phyloP scores from a whole-genome alignment of 2,888 invertebrate species.

The Drosophila limbata region DNA sequence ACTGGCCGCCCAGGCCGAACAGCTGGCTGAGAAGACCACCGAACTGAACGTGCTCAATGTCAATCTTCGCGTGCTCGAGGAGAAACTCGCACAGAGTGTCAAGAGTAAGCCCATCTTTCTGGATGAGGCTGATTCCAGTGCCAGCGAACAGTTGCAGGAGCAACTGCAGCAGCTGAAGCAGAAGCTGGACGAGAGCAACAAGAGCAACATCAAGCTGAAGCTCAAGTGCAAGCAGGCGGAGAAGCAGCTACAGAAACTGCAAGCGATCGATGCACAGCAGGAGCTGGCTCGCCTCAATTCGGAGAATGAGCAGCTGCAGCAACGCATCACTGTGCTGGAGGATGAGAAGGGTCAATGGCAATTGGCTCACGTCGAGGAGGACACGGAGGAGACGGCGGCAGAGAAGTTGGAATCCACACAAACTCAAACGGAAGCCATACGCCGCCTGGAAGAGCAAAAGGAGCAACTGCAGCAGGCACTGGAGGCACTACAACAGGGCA shows the following conservation, averaged over 20 bases:
- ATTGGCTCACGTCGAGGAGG: conserved; percentile 85
- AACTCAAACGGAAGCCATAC: conserved; percentile 69
- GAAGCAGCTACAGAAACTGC: conserved; percentile 89
- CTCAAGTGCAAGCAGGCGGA: conserved; percentile 91
- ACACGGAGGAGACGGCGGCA: conserved; percentile 25
- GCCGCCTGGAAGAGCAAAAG: conserved; percentile 87
- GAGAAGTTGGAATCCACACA: neutral
- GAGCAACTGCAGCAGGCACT: conserved; percentile 87
- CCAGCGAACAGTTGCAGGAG: conserved; percentile 76
- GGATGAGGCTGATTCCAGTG: conserved; percentile 55
- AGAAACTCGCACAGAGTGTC: conserved; percentile 79
- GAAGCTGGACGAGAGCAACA: conserved; percentile 91
- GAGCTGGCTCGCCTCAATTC: conserved; percentile 89
- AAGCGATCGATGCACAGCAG: conserved; percentile 89
- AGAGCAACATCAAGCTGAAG: conserved; percentile 85
- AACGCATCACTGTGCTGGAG: conserved; percentile 93
- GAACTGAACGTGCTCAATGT: conserved; percentile 86
- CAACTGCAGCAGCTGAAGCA: conserved; percentile 87
- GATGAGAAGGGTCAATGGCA: conserved; percentile 97
- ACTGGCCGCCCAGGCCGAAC: conserved; percentile 87
- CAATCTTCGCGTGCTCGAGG: conserved; percentile 84
- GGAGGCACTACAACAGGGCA: conserved; percentile 85
- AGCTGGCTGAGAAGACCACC: conserved; percentile 87
- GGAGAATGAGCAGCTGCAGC: conserved; percentile 88
- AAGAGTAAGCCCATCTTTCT: conserved; percentile 82